A percentile compares a stretch with the other conserved stretches of the same genome.
Conservation (phyloP, 2,113 vertebrate species). For the Irena cyanogastra region DNA sequence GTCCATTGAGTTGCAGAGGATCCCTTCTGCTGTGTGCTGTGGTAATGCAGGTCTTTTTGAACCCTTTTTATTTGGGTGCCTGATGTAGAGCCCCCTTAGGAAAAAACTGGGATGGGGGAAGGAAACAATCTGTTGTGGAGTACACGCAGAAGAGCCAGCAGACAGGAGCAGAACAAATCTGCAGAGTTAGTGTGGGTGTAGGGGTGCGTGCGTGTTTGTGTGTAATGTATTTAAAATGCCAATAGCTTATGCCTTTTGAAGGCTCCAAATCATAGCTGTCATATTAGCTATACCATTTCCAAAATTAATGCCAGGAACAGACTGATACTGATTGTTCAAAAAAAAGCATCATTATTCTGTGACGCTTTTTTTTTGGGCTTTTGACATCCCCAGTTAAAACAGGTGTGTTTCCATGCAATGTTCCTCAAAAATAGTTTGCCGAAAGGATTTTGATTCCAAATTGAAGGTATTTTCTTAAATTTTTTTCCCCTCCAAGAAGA, state of each 20-base stretch:
- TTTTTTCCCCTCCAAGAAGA: background rate
- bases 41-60: background rate
- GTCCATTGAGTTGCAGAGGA: background rate
- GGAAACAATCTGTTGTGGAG: constrained; percentile 10
- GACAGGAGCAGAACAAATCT: constrained; percentile 44
- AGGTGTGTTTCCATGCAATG: background rate
- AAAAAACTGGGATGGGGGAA: background rate
- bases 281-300: constrained; percentile 44
- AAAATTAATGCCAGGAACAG: constrained; percentile 48
- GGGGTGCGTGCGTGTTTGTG: constrained; percentile 38
- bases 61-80: background rate
- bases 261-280: constrained; percentile 51
- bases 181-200: constrained; percentile 47
- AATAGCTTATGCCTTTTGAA: constrained; percentile 60
- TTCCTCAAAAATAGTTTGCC: background rate
- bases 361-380: background rate
- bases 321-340: constrained; percentile 25
- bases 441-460: background rate
- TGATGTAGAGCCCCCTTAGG: background rate
- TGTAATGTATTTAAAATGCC: constrained; percentile 49
- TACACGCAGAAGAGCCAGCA: background rate
- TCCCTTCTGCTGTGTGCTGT: background rate
- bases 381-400: background rate
- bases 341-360: constrained; percentile 24
- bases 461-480: background rate